Evolutionary conservation across 2,797 vertebrate species (phyloP).

Genomic region (Mallotus villosus): DNA sequence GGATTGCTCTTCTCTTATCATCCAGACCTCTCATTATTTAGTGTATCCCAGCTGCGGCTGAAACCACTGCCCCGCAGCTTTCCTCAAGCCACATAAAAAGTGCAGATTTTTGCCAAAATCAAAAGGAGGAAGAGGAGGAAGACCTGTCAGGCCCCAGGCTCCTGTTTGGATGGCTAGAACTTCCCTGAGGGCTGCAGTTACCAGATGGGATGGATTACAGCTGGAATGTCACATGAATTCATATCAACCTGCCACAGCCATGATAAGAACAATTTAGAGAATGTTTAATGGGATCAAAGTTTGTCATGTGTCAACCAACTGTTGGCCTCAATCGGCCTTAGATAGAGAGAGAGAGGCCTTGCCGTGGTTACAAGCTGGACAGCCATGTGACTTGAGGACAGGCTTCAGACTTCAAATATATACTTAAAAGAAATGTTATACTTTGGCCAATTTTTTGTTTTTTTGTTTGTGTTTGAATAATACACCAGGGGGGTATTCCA

Average conservation of each 20-base stretch:
- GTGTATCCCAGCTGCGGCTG: conserved; percentile 6
- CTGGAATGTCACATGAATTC: conserved; percentile 54
- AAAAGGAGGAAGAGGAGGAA: conserved; percentile 3
- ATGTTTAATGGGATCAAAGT: conserved; percentile 30
- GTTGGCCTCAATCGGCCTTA: conserved; percentile 21
- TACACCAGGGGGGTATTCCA: no score
- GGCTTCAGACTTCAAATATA: neutral
- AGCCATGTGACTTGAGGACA: neutral
- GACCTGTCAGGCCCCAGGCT: conserved; percentile 16
- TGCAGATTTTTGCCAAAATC: conserved; percentile 6
- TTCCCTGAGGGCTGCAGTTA: conserved; percentile 17
- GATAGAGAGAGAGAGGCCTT: neutral
- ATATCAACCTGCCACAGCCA: conserved; percentile 39
- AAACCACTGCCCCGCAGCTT: conserved; percentile 6
- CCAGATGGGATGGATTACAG: conserved; percentile 55
- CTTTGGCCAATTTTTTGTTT: neutral
- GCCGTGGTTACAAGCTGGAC: neutral
- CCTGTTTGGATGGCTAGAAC: conserved; percentile 17
- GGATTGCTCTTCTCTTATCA: conserved; percentile 11
- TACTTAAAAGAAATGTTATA: neutral
- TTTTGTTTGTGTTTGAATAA: neutral
- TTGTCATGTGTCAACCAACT: conserved; percentile 46
- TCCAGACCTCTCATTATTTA: conserved; percentile 14
- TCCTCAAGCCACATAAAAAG: conserved; percentile 21
- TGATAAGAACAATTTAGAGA: conserved; percentile 40